Evolutionary conservation across 2,113 vertebrate genomes (phyloP), one percentile per base, ranked within the genome.

Genomic region (Seriola aureovittata): DNA sequence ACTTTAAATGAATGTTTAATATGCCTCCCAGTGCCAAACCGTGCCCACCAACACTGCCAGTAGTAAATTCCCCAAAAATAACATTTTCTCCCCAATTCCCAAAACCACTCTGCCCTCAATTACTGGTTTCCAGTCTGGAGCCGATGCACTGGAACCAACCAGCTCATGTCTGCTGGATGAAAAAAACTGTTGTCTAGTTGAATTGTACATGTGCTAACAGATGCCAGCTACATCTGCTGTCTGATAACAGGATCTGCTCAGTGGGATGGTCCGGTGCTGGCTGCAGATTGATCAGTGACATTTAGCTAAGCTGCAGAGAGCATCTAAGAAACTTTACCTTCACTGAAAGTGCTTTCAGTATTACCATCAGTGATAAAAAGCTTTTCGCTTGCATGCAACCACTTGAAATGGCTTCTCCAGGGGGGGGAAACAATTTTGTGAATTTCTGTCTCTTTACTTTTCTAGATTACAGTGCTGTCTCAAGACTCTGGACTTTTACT

Each of bases 201-300:
- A 59, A 40, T 50, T 74, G 58, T 68, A 58, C 85, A 85, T 72
- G 46, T 82, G 75, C 71, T 38, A 74, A 81, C 82, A 87, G 86
- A 92, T 66, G 66, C 71, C 55, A 0, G 19, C 55, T 52, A 36
- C 69, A 85, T 78, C 71, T 88, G 75, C 71, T 50, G 69, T 69
- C 77, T 78, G 60, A 72, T 87, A 75, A 67, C 66, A 29, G 34
- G 46, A 71, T 85, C 68, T 48, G 57, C 82, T 76, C 55, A 14
- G 46, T 40, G 29, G 38, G 40, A 82, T 4, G 19, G 44, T 72
- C 67, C 71, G 55, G 55, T 19, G 0, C 38, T 42, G 64, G 17
- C 58, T 82, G 14, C 5, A 0, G 46, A 70, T 52, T 84, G 48
- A 70, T 76, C 32, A 21, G 48, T 58, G 68, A 59, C 85, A 71